Percentiles rank a stretch among this genome's conserved stretches.
Conservation (phyloP, 2,797 vertebrate species). For the Oreortyx pictus region DNA sequence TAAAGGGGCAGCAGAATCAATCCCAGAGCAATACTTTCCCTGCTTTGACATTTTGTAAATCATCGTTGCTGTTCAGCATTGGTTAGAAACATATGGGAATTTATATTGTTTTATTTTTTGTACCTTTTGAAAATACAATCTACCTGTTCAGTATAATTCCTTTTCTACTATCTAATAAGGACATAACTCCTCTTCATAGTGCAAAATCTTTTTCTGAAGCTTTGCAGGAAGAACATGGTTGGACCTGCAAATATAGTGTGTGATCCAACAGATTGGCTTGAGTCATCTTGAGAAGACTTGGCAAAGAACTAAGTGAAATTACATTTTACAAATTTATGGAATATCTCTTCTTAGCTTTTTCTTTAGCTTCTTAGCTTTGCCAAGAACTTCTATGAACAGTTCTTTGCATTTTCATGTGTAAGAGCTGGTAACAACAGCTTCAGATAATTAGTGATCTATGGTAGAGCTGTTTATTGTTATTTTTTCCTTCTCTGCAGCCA, state of each 20-base stretch:
- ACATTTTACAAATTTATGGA: not conserved
- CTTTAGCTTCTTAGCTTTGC: not conserved
- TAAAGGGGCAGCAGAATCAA: not conserved
- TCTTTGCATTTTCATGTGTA: not conserved
- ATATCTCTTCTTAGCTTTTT: not conserved
- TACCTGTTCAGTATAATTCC: not conserved
- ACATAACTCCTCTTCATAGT: not conserved
- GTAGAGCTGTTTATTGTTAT: not conserved
- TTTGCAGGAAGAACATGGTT: not conserved
- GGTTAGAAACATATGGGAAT: fast-evolving
- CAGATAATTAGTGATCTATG: not conserved
- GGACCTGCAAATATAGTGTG: not conserved
- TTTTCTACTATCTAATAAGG: not conserved
- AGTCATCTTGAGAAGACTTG: not conserved
- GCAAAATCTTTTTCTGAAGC: not conserved
- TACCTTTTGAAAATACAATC: not conserved
- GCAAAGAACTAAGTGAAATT: not conserved
- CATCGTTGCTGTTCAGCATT: not conserved
- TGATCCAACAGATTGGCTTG: not conserved
- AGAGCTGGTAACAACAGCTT: not conserved
- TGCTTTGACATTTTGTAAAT: not conserved
- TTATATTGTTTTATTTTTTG: not conserved
- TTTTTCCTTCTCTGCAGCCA: not conserved
- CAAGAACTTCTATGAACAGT: not conserved
- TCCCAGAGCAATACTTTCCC: not conserved